Evolutionary conservation across 92 coral and sea anemone genomes (phyloP), one percentile per base, ranked within the genome.

Genomic region (Epizoanthus illoricatus): DNA sequence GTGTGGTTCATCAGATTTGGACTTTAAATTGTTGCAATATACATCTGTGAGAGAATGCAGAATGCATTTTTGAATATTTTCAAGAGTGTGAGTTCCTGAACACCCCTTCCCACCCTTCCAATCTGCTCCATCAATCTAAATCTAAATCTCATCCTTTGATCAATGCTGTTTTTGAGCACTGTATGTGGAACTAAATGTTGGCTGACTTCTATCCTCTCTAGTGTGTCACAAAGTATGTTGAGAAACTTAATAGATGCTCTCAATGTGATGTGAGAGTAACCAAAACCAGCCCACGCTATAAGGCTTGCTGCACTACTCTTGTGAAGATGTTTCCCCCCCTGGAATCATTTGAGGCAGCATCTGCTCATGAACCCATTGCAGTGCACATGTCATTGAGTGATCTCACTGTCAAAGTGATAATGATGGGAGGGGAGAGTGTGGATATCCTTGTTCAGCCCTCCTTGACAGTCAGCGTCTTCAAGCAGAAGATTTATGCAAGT

Each of bases 391-490:
- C n/a, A n/a, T n/a, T n/a, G 1, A 36, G 45, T 40, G 67, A 67
- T 4, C 7, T 86, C 70, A 80, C 90, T 6, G 87, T 90, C 15
- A 85, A 90, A 65, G 87, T 94, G 33, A 88, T 89, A 12, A 87
- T 94, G 81, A 78, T 94, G 88, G 92, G 96, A 41, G 98, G 98
- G 17, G 98, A 94, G 79, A 78, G 86, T 21, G 84, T 93, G 16
- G 90, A 85, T 7, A 54, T 94, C 54, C 63, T 41, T 15, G 89
- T 79, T 83, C 49, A 82, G 15, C 88, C 92, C 42, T 17, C 23
- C 17, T 63, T 86, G 91, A 76, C 91, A 28, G 86, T 94, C 65
- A 69, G 19, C 11, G 68, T 36, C 5, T 63, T 94, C 59, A 92
- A 94, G 76, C 42, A 4, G 23, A 64, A 4, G 55, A 74, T 94